Percentiles rank a stretch among this genome's conserved stretches.
Conservation (phyloP, 2,113 vertebrate genomes). For the Scomber japonicus region DNA sequence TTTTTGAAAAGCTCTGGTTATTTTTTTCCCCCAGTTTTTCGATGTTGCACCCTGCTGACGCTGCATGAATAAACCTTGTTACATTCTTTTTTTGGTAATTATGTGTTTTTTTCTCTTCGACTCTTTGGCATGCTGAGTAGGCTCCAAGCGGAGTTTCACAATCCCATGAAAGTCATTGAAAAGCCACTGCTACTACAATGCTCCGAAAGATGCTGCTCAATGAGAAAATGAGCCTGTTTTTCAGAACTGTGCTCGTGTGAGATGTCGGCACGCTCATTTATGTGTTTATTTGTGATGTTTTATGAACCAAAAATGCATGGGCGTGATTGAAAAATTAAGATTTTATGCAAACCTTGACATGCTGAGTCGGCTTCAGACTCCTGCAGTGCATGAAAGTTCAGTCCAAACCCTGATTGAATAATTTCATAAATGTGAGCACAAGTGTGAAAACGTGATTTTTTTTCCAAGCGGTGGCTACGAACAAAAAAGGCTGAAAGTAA, state of each 20-base stretch:
- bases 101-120: background rate
- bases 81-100: constrained; percentile 9
- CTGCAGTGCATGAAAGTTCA: background rate
- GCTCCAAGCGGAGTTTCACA: constrained; percentile 35
- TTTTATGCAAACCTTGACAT: constrained; percentile 5
- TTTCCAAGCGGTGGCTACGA: constrained; percentile 8
- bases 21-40: background rate
- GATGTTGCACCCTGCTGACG: constrained; percentile 19
- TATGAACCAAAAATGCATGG: constrained; percentile 50
- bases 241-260: background rate
- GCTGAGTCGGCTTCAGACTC: background rate
- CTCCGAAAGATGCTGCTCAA: constrained; percentile 22
- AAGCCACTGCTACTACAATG: constrained; percentile 17
- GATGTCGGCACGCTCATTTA: constrained; percentile 38
- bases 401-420: constrained; percentile 25
- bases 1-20: constrained; percentile 14
- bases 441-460: constrained; percentile 17
- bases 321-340: constrained; percentile 18
- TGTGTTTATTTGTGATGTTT: constrained; percentile 57
- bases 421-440: constrained; percentile 40
- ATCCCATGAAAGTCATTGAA: constrained; percentile 37
- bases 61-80: constrained; percentile 16
- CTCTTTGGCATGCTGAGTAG: constrained; percentile 12
- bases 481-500: background rate
- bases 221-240: constrained; percentile 38